phyloP scores from a whole-genome alignment of 2,113 vertebrate species.

The Pseudopodoces humilis region DNA sequence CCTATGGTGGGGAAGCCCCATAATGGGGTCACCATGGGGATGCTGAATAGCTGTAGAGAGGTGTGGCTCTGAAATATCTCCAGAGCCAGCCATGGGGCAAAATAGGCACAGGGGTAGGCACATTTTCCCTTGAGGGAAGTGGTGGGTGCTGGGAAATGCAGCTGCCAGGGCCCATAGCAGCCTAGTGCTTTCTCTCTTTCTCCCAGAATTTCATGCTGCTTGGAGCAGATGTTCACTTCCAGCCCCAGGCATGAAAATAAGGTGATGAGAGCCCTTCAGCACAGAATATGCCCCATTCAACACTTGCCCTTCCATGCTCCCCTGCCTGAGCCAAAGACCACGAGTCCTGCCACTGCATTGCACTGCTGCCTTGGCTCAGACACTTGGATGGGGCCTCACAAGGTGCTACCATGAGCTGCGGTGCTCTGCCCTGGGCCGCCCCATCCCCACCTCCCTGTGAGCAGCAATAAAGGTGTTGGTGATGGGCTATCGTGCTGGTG shows the following conservation, averaged over 20 bases:
- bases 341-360: fast-evolving
- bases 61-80: neutral
- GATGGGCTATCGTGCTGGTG: too few relatives aligned
- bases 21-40: fast-evolving
- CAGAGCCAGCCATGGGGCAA: neutral
- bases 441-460: too few relatives aligned
- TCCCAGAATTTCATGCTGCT: slow-evolving; percentile 59
- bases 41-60: fast-evolving
- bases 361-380: too few relatives aligned
- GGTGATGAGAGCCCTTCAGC: fast-evolving
- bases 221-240: slow-evolving; percentile 22
- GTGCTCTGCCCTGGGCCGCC: too few relatives aligned
- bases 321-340: neutral
- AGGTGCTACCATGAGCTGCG: too few relatives aligned
- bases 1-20: neutral
- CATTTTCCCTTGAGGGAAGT: neutral
- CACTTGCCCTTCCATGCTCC: neutral
- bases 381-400: neutral
- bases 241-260: neutral
- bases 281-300: fast-evolving
- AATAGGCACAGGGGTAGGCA: neutral
- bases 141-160: neutral
- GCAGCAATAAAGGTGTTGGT: neutral
- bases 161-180: fast-evolving
- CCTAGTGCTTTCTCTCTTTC: fast-evolving